Conservation (phyloP, 2,888 invertebrate species). For the Spilarctia lutea region DNA sequence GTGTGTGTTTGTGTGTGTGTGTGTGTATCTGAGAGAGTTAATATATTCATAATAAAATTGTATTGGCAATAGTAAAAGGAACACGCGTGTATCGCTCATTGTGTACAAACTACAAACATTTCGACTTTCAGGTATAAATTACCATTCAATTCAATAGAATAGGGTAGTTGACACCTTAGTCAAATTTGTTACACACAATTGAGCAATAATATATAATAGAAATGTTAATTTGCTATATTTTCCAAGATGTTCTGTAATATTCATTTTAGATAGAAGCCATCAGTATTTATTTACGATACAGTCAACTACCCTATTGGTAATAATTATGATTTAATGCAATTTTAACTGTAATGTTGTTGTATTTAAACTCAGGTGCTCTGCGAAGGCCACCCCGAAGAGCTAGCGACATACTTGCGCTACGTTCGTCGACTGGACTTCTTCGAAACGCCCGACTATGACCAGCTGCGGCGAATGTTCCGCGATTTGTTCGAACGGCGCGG, state of each 20-base stretch:
- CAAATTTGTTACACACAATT: too few relatives aligned
- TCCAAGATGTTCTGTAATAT: too few relatives aligned
- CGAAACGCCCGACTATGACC: slow-evolving; percentile 99
- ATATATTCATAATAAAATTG: too few relatives aligned
- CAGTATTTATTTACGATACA: too few relatives aligned
- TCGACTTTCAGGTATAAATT: neutral
- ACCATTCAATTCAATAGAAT: too few relatives aligned
- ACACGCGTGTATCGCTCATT: slow-evolving; percentile 5
- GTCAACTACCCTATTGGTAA: neutral
- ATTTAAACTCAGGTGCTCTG: slow-evolving; percentile 87
- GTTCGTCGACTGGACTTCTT: slow-evolving; percentile 99
- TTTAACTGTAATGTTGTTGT: neutral
- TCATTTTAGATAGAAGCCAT: too few relatives aligned
- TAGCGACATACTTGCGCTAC: slow-evolving; percentile 99
- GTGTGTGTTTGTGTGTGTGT: too few relatives aligned
- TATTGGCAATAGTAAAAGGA: too few relatives aligned
- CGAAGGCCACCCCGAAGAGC: slow-evolving; percentile 97
- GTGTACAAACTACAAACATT: neutral
- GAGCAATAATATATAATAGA: too few relatives aligned
- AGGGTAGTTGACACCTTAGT: too few relatives aligned
- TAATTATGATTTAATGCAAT: neutral
- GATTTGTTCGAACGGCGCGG: slow-evolving; percentile 96
- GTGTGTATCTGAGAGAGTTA: too few relatives aligned
- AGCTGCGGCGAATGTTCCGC: slow-evolving; percentile 97
- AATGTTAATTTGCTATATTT: too few relatives aligned